Conservation (phyloP, 1,140 invertebrate genomes). For the Pseudachorutes palmiensis region DNA sequence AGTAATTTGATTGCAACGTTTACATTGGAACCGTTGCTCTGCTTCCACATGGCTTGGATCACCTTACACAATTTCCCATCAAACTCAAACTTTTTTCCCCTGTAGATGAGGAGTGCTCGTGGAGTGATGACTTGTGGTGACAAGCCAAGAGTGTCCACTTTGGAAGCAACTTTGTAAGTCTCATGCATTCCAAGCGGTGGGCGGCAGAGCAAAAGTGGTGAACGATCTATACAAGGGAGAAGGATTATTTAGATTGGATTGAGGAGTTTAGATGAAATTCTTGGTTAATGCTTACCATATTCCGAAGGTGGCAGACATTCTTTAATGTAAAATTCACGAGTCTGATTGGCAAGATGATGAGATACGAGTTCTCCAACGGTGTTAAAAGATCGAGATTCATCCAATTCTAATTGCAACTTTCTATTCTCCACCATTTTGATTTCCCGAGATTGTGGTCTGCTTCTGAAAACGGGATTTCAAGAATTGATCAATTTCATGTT, state of each 20-base stretch:
- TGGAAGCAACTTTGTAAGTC: slow-evolving; percentile 39
- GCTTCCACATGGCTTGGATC: slow-evolving; percentile 58
- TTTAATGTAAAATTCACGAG: slow-evolving; percentile 52
- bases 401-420: slow-evolving; percentile 21
- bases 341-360: slow-evolving; percentile 45
- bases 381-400: slow-evolving; percentile 46
- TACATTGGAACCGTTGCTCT: slow-evolving; percentile 59
- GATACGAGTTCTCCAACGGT: slow-evolving; percentile 55
- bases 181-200: slow-evolving; percentile 42
- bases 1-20: slow-evolving; percentile 66
- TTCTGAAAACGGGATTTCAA: slow-evolving; percentile 13
- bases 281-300: slow-evolving; percentile 57
- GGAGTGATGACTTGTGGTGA: slow-evolving; percentile 52
- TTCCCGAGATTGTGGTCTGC: slow-evolving; percentile 19
- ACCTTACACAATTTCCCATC: slow-evolving; percentile 54
- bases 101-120: slow-evolving; percentile 57
- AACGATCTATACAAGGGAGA: slow-evolving; percentile 54
- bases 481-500: background rate
- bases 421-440: slow-evolving; percentile 14
- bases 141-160: slow-evolving; percentile 39
- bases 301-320: slow-evolving; percentile 75
- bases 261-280: background rate
- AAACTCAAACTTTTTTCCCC: slow-evolving; percentile 53
- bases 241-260: slow-evolving; percentile 30
- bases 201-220: slow-evolving; percentile 60